Conservation (phyloP, 2,797 vertebrate genomes). For the Buphagus erythrorhynchus region DNA sequence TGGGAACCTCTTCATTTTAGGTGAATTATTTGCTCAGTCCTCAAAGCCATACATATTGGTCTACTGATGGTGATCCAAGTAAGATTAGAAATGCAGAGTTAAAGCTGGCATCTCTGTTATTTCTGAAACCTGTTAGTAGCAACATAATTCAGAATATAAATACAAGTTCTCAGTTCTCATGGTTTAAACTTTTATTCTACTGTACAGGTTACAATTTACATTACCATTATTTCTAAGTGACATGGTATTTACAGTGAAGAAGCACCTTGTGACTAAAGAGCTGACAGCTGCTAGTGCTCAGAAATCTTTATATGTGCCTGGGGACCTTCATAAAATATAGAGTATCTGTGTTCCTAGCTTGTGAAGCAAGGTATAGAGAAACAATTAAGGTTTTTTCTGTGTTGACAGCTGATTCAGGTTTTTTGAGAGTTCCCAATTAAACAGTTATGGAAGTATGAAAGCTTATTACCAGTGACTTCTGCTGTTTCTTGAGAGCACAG, state of each 20-base stretch:
- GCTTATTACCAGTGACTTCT: conserved; percentile 12
- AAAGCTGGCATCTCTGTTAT: neutral
- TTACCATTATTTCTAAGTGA: conserved; percentile 55
- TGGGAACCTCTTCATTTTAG: neutral
- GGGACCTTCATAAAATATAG: conserved; percentile 43
- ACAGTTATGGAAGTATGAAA: neutral
- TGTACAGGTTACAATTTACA: conserved; percentile 18
- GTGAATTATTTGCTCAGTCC: neutral
- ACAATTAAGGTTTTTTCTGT: conserved; percentile 30
- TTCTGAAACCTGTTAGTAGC: neutral
- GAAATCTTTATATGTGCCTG: conserved; percentile 56
- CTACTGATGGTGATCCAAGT: neutral
- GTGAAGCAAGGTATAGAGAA: conserved; percentile 65
- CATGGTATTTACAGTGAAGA: conserved; percentile 39
- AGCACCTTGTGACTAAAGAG: conserved; percentile 67
- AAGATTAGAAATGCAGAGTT: neutral
- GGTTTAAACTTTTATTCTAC: neutral
- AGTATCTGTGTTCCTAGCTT: conserved; percentile 33
- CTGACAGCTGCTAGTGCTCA: conserved; percentile 71
- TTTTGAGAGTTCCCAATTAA: conserved; percentile 41
- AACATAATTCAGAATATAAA: neutral
- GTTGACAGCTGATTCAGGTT: conserved; percentile 47
- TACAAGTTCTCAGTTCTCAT: neutral
- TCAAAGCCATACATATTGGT: neutral
- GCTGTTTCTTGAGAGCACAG: neutral